Evolutionary conservation across 2,113 vertebrate species (phyloP).

Genomic region (Cynocephalus volans): DNA sequence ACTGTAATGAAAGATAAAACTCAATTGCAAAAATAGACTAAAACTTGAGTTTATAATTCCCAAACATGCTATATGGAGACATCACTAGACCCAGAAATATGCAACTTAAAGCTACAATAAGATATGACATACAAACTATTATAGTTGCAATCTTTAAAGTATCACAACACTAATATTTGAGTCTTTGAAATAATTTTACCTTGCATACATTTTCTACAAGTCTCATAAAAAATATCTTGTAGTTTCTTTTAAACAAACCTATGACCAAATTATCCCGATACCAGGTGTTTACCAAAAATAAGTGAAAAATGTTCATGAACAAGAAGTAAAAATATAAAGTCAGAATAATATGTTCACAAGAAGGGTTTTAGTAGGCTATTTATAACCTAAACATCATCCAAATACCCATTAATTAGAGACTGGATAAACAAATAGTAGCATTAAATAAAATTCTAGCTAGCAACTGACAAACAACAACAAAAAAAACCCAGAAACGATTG

Average conservation of each 20-base stretch:
- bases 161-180: not conserved
- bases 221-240: not conserved
- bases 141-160: not conserved
- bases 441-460: not conserved
- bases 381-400: not conserved
- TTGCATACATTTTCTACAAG: not conserved
- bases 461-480: not conserved
- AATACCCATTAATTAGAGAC: not conserved
- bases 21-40: not conserved
- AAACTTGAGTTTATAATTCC: not conserved
- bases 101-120: not conserved
- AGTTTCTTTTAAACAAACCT: not conserved
- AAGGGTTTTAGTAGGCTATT: not conserved
- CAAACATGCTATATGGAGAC: not conserved
- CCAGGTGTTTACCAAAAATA: not conserved
- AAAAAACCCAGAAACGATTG: too few relatives aligned
- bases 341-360: not conserved
- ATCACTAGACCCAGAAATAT: not conserved
- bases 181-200: not conserved
- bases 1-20: not conserved
- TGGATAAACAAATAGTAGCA: not conserved
- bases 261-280: not conserved
- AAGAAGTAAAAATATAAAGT: not conserved
- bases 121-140: not conserved
- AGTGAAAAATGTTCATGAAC: not conserved